Evolutionary conservation across 2,797 vertebrate genomes (phyloP).

Genomic region (Myripristis murdjan): DNA sequence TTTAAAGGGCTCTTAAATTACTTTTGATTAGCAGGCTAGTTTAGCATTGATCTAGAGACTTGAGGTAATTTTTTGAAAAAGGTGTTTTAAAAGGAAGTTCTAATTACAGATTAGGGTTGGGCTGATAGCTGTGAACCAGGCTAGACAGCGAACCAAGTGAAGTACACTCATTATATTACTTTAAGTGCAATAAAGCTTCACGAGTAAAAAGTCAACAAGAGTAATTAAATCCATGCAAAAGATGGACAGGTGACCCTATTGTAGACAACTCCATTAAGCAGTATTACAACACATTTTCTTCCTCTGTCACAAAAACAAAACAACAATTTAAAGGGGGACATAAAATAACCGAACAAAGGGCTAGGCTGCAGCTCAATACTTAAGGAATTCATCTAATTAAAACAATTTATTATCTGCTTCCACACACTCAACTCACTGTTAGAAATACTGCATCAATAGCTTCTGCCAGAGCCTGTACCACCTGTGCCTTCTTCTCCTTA

Average conservation of each 20-base stretch:
- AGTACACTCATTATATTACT: too few relatives aligned
- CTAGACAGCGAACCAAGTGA: too few relatives aligned
- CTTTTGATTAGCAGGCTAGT: background rate
- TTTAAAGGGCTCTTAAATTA: background rate
- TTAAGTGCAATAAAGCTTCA: too few relatives aligned
- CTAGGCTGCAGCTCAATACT: background rate
- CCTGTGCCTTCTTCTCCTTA: conserved; percentile 94
- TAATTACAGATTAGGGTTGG: too few relatives aligned
- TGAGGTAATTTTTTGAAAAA: background rate
- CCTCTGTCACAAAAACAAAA: background rate
- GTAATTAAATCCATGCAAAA: too few relatives aligned
- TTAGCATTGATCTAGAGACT: background rate
- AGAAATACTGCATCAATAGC: conserved; percentile 94
- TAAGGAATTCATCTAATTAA: background rate
- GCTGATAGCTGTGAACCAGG: too few relatives aligned
- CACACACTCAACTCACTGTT: conserved; percentile 83
- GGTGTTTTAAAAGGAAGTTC: background rate
- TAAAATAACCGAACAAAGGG: background rate
- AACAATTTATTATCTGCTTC: background rate
- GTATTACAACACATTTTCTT: background rate
- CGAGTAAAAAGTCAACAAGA: too few relatives aligned
- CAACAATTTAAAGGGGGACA: background rate
- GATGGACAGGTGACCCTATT: too few relatives aligned
- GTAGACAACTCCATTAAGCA: background rate
- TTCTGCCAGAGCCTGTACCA: conserved; percentile 92